Conservation (phyloP, 2,888 invertebrate genomes). For the Chrysotoxum bicinctum region DNA sequence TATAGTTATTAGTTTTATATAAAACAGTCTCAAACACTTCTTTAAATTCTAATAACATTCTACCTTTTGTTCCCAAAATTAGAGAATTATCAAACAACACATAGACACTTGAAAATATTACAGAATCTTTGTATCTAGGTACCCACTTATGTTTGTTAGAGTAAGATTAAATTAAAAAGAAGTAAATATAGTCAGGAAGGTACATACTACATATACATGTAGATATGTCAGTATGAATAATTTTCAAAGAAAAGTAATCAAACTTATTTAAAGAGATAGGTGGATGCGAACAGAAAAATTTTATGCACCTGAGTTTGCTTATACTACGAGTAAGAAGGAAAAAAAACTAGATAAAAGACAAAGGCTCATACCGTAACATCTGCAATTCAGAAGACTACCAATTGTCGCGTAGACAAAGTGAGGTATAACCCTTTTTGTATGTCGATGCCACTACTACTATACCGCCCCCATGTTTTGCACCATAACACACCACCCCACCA, state of each 20-base stretch:
- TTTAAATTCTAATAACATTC: not conserved
- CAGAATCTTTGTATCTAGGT: not conserved
- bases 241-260: slow-evolving; percentile 49
- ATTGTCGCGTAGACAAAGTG: slow-evolving; percentile 52
- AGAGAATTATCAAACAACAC: not conserved
- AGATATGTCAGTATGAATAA: too few relatives aligned
- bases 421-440: slow-evolving; percentile 30
- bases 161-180: not conserved
- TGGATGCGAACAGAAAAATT: slow-evolving; percentile 27
- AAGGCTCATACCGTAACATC: slow-evolving; percentile 14
- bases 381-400: slow-evolving; percentile 24
- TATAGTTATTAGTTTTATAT: too few relatives aligned
- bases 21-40: too few relatives aligned
- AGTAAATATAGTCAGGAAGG: not conserved
- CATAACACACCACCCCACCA: slow-evolving; percentile 13
- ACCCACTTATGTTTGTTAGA: not conserved
- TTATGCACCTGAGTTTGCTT: slow-evolving; percentile 53
- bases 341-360: slow-evolving; percentile 45
- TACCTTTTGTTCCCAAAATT: not conserved
- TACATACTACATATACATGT: not conserved
- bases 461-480: slow-evolving; percentile 55
- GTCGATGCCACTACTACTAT: slow-evolving; percentile 6
- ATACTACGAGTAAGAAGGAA: not conserved
- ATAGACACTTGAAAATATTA: not conserved
- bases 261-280: slow-evolving; percentile 34